A percentile compares a stretch with the other conserved stretches of the same genome.
phyloP scores from a whole-genome alignment of 2,113 vertebrate species.

The Pseudolaguvia tuberculata region DNA sequence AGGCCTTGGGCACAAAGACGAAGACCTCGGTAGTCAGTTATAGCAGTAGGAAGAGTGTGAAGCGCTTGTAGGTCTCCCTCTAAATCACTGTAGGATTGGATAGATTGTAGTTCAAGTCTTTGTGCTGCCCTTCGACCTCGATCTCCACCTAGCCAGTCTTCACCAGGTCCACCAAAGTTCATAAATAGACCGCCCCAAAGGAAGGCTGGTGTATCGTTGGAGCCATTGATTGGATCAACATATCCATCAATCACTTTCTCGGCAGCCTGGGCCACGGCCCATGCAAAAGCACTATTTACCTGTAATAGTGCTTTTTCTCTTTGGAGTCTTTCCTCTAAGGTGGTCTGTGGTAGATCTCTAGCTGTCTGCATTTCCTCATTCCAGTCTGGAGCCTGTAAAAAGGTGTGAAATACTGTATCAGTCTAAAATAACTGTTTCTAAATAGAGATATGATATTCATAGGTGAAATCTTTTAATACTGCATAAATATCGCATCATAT shows the following conservation, averaged over 20 bases:
- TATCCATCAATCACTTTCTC: conserved; percentile 72
- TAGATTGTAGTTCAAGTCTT: conserved; percentile 68
- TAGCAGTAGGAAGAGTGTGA: conserved; percentile 73
- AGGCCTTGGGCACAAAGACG: conserved; percentile 75
- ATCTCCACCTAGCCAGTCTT: conserved; percentile 63
- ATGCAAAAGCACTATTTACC: conserved; percentile 75
- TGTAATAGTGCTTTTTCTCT: conserved; percentile 71
- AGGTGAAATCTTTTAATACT: no score
- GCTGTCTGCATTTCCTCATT: conserved; percentile 77
- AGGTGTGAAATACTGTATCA: neutral
- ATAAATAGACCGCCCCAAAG: conserved; percentile 74
- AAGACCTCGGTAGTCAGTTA: conserved; percentile 74
- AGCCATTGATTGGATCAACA: conserved; percentile 69
- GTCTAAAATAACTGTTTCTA: no score
- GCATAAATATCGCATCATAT: no score
- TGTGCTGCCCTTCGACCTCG: conserved; percentile 70
- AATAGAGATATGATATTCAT: no score
- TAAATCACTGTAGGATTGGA: conserved; percentile 69
- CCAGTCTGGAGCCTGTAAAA: conserved; percentile 72
- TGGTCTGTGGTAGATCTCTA: conserved; percentile 68
- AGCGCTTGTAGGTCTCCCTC: conserved; percentile 62
- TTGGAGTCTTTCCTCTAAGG: conserved; percentile 67
- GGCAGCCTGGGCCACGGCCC: conserved; percentile 65
- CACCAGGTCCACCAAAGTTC: conserved; percentile 65
- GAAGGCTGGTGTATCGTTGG: conserved; percentile 70